Evolutionary conservation across 2,888 invertebrate genomes (phyloP).

Genomic region (Lucinisca nassula): DNA sequence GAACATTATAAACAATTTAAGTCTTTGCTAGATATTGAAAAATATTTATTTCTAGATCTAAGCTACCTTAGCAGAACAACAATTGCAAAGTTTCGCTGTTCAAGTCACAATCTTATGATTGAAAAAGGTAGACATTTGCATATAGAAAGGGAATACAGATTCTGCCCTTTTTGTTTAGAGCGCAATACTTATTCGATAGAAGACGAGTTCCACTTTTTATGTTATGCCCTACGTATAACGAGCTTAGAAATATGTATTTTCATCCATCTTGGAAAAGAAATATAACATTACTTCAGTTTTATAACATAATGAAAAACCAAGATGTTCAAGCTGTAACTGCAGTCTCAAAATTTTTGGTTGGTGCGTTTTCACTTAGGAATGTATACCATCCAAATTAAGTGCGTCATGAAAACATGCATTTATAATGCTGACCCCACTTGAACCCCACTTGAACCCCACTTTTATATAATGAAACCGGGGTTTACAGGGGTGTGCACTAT

Average conservation of each 20-base stretch:
- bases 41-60: neutral
- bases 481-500: too few relatives aligned
- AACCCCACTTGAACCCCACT: too few relatives aligned
- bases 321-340: neutral
- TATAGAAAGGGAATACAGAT: neutral
- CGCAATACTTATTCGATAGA: neutral
- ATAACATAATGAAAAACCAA: neutral
- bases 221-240: neutral
- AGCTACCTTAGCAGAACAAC: neutral
- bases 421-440: too few relatives aligned
- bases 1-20: slow-evolving; percentile 1
- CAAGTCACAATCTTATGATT: neutral
- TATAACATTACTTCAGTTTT: neutral
- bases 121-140: neutral
- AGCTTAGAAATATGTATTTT: neutral
- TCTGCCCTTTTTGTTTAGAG: neutral
- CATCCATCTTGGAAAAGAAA: neutral
- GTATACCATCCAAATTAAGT: too few relatives aligned
- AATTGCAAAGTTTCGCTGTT: neutral
- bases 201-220: neutral
- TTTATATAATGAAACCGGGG: too few relatives aligned
- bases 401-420: too few relatives aligned
- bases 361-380: neutral
- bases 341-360: neutral
- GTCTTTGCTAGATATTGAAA: neutral